phyloP scores from a whole-genome alignment of 2,113 vertebrate species.

The Microtus ochrogaster region DNA sequence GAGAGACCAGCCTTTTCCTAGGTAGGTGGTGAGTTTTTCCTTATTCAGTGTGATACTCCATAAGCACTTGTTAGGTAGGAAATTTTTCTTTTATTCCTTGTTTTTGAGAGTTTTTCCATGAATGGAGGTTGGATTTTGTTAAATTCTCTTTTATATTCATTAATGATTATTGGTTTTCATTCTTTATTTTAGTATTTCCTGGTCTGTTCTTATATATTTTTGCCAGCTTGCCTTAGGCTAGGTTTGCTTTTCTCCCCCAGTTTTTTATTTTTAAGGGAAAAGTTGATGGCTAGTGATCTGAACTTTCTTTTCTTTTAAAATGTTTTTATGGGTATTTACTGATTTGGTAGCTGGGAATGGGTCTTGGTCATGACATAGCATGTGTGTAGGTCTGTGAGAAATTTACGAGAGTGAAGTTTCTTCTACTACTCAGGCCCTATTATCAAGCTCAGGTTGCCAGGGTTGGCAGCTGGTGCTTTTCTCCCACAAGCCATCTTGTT shows the following conservation, averaged over 20 bases:
- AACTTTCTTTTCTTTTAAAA: background rate
- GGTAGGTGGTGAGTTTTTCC: background rate
- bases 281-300: background rate
- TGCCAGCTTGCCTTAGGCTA: background rate
- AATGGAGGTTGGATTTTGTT: background rate
- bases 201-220: background rate
- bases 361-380: background rate
- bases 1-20: background rate
- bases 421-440: no score
- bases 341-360: background rate
- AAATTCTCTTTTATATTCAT: background rate
- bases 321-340: background rate
- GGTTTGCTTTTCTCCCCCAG: background rate
- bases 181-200: constrained; percentile 12
- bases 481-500: no score
- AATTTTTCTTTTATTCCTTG: constrained; percentile 20
- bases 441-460: background rate
- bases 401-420: background rate
- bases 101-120: background rate
- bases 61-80: background rate
- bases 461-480: background rate
- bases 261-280: constrained; percentile 29
- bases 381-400: no score
- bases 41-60: background rate
- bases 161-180: background rate